Conservation (phyloP, 1,140 invertebrate genomes). For the Meloidogyne floridensis region DNA sequence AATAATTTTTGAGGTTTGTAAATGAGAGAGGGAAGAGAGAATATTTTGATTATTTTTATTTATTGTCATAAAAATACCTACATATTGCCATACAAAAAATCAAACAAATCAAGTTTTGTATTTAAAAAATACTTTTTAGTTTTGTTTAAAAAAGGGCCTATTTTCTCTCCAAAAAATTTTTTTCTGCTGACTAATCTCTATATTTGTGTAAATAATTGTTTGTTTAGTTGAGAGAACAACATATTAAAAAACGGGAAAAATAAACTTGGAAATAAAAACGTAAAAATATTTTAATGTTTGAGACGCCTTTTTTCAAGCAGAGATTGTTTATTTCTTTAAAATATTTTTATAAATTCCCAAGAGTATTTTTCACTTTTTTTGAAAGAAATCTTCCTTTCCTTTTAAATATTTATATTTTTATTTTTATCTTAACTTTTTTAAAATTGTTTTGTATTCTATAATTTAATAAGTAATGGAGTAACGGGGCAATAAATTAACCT, state of each 20-base stretch:
- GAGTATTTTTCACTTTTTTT: background rate
- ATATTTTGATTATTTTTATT: background rate
- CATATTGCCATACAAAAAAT: background rate
- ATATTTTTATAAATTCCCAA: background rate
- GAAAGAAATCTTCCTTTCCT: background rate
- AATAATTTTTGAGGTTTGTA: background rate
- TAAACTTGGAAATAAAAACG: background rate
- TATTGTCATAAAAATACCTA: background rate
- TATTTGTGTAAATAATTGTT: background rate
- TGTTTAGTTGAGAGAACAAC: background rate
- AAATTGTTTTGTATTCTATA: too few species aligned
- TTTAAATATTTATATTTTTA: background rate
- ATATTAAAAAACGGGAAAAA: slow-evolving; percentile 1
- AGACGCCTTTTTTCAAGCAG: background rate
- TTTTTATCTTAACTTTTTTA: background rate
- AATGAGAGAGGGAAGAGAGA: background rate
- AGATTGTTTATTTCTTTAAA: background rate
- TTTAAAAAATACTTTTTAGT: background rate
- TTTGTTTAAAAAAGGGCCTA: background rate
- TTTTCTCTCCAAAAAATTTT: slow-evolving; percentile 6
- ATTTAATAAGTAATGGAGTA: background rate
- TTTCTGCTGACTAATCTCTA: background rate
- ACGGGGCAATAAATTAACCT: too few species aligned
- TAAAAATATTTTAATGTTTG: background rate
- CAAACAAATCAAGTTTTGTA: slow-evolving; percentile 3